These are phyloP conservation scores for Drosophila kuntzei DNA, from an alignment of 2,888 invertebrate species.

Conservation along the genomic window DNA sequence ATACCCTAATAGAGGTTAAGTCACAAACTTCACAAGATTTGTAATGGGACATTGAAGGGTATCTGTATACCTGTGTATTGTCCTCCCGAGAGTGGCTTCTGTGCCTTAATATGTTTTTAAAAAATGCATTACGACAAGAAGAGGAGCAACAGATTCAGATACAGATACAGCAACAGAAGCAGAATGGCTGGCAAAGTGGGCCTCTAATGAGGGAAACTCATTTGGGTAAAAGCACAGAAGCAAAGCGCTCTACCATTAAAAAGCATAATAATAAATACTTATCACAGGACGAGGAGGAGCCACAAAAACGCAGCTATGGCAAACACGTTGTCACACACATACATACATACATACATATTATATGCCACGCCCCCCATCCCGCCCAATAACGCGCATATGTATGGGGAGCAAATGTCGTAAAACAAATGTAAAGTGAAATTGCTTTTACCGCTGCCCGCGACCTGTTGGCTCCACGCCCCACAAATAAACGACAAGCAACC, in stretches of 20 bases:
- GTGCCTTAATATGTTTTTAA: slow-evolving; percentile 28
- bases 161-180: slow-evolving; percentile 6
- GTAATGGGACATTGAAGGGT: not conserved
- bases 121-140: slow-evolving; percentile 37
- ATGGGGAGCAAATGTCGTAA: slow-evolving; percentile 72
- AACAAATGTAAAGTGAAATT: slow-evolving; percentile 81
- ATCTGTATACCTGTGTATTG: slow-evolving; percentile 11
- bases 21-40: not conserved
- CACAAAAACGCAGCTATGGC: slow-evolving; percentile 50
- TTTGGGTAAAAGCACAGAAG: slow-evolving; percentile 75
- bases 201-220: slow-evolving; percentile 77
- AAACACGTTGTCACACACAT: slow-evolving; percentile 68
- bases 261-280: slow-evolving; percentile 81
- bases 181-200: slow-evolving; percentile 46
- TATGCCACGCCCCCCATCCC: slow-evolving; percentile 41
- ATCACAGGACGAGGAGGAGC: slow-evolving; percentile 56
- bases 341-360: no score
- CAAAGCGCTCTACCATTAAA: slow-evolving; percentile 68
- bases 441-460: slow-evolving; percentile 73
- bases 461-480: slow-evolving; percentile 56
- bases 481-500: slow-evolving; percentile 43
- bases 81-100: not conserved
- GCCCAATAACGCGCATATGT: slow-evolving; percentile 34
- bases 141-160: not conserved
- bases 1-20: not conserved